Evolutionary conservation across 2,888 invertebrate species (phyloP).

Genomic region (Hipparchia sbordonii): DNA sequence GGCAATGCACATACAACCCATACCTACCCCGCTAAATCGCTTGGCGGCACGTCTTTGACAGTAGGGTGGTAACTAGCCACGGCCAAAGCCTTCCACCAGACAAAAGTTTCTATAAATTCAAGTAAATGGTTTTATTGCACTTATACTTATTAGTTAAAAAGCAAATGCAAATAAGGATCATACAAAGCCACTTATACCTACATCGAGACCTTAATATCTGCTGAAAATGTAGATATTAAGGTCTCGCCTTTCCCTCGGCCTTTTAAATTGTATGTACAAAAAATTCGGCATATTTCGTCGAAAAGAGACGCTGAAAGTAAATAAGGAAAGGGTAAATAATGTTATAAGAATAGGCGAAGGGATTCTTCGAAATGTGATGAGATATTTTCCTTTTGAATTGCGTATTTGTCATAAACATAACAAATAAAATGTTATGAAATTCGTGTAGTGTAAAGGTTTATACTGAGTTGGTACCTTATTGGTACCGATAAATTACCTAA

Average conservation of each 20-base stretch:
- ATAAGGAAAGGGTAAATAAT: slow-evolving; percentile 16
- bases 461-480: too few relatives aligned
- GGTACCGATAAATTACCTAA: not conserved
- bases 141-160: too few relatives aligned
- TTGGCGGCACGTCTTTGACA: too few relatives aligned
- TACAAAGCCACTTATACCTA: not conserved
- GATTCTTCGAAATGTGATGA: slow-evolving; percentile 5
- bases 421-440: not conserved
- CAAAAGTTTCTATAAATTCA: too few relatives aligned
- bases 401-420: not conserved
- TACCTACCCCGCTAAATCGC: too few relatives aligned
- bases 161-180: too few relatives aligned
- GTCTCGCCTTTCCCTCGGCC: not conserved
- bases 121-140: not conserved
- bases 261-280: not conserved
- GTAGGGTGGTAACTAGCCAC: too few relatives aligned
- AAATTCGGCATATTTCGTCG: not conserved
- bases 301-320: not conserved
- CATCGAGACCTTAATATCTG: not conserved
- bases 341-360: slow-evolving; percentile 9
- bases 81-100: too few relatives aligned
- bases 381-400: not conserved
- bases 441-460: not conserved
- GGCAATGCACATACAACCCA: too few relatives aligned
- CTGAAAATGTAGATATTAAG: not conserved